A percentile compares a stretch with the other conserved stretches of the same genome.
These are phyloP conservation scores for Cyclargus thomasi DNA, from an alignment of 1,140 invertebrate genomes.

Conservation along the genomic window DNA sequence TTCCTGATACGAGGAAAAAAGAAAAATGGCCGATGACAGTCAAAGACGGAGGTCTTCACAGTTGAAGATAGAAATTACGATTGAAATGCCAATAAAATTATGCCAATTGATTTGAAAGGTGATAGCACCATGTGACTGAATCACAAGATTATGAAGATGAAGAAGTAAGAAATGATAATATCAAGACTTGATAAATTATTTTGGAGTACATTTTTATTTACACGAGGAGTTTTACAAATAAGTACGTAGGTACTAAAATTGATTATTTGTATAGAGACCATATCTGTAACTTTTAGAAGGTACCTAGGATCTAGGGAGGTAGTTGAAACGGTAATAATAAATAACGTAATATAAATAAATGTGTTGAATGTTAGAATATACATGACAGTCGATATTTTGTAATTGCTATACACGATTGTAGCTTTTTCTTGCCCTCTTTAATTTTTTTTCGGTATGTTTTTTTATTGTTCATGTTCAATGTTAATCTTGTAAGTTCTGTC, in stretches of 20 bases:
- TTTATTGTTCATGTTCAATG: no score
- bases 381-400: not conserved
- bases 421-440: not conserved
- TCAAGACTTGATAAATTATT: not conserved
- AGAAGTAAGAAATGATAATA: not conserved
- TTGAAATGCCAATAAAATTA: slow-evolving; percentile 14
- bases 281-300: not conserved
- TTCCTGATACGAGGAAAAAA: slow-evolving; percentile 38
- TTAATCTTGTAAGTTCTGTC: no score
- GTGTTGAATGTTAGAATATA: not conserved
- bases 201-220: not conserved
- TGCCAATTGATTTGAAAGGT: not conserved
- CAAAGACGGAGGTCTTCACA: slow-evolving; percentile 19
- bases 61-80: slow-evolving; percentile 21
- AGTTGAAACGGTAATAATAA: not conserved
- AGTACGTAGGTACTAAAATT: not conserved
- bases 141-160: not conserved
- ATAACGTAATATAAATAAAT: no score
- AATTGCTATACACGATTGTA: not conserved
- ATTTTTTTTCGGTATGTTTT: not conserved
- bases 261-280: not conserved
- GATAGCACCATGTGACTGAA: not conserved
- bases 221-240: not conserved
- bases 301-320: not conserved
- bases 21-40: slow-evolving; percentile 53